Percentiles rank a stretch among this genome's conserved stretches.
Conservation (phyloP, 2,888 invertebrate genomes). For the Xylota segnis region DNA sequence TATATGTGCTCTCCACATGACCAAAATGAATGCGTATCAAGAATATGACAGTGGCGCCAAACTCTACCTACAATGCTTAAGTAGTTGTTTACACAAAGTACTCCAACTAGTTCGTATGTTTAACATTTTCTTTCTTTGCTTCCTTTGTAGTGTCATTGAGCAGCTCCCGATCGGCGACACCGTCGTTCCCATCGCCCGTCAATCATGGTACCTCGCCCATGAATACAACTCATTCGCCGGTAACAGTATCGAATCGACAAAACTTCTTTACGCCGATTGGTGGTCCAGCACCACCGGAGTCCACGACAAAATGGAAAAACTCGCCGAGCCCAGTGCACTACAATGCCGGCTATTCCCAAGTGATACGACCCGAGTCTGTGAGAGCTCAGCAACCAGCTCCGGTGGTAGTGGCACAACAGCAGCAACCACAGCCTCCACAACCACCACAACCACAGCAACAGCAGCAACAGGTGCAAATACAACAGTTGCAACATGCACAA, state of each 20-base stretch:
- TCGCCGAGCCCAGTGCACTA: slow-evolving; percentile 83
- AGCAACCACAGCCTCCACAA: slow-evolving; percentile 80
- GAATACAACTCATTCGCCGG: slow-evolving; percentile 88
- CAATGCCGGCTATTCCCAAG: slow-evolving; percentile 82
- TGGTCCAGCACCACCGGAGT: slow-evolving; percentile 74
- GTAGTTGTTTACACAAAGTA: slow-evolving; percentile 77
- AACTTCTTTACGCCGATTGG: slow-evolving; percentile 96
- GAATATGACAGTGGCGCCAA: slow-evolving; percentile 83
- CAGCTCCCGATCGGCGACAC: slow-evolving; percentile 96
- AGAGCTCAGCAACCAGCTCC: slow-evolving; percentile 78
- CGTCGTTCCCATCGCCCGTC: slow-evolving; percentile 93
- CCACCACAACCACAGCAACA: slow-evolving; percentile 77
- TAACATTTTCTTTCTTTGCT: slow-evolving; percentile 66
- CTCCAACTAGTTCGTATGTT: neutral
- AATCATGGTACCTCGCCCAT: slow-evolving; percentile 89
- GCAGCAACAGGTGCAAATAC: slow-evolving; percentile 79
- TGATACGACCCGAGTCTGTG: slow-evolving; percentile 81
- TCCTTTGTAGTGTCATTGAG: slow-evolving; percentile 92
- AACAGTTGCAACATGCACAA: slow-evolving; percentile 79
- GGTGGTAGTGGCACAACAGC: slow-evolving; percentile 60
- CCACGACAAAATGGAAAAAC: slow-evolving; percentile 82
- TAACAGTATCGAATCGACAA: slow-evolving; percentile 90
- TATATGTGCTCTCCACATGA: slow-evolving; percentile 77
- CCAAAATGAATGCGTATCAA: slow-evolving; percentile 81
- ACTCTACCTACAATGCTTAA: slow-evolving; percentile 83